phyloP scores from a whole-genome alignment of 2,797 vertebrate genomes.

The Lagodon rhomboides region DNA sequence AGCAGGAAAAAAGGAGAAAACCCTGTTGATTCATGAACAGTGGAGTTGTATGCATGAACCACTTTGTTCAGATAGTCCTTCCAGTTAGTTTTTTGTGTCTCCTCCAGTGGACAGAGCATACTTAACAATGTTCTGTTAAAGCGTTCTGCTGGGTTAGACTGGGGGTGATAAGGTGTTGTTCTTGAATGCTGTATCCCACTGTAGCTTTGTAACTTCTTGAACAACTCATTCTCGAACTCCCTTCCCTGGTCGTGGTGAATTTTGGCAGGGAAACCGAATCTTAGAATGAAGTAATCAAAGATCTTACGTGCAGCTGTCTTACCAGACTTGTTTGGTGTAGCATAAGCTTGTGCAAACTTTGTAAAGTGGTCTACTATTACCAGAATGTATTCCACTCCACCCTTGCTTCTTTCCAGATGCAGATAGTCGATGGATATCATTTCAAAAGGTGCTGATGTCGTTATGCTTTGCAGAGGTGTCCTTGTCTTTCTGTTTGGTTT shows the following conservation, averaged over 20 bases:
- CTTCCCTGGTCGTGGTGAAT: conserved; percentile 22
- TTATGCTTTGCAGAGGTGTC: not conserved
- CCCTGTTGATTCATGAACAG: no score
- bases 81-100: no score
- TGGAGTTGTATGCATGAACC: no score
- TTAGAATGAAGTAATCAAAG: conserved; percentile 27
- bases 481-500: conserved; percentile 5
- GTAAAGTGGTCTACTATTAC: conserved; percentile 10
- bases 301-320: conserved; percentile 17
- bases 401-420: conserved; percentile 8
- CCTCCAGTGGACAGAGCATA: no score
- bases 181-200: conserved; percentile 20
- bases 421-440: conserved; percentile 10
- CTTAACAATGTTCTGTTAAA: no score
- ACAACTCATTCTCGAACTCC: conserved; percentile 21
- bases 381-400: not conserved
- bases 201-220: conserved; percentile 17
- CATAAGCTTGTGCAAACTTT: conserved; percentile 21
- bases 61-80: no score
- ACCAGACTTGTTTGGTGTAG: conserved; percentile 9
- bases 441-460: conserved; percentile 5
- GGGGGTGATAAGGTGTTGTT: conserved; percentile 1
- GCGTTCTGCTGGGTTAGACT: conserved; percentile 4
- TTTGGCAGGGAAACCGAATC: not conserved
- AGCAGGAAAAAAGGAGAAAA: no score